Base-by-base conservation (phyloP, 2,113 vertebrate species). In the Sclerurus mexicanus region DNA sequence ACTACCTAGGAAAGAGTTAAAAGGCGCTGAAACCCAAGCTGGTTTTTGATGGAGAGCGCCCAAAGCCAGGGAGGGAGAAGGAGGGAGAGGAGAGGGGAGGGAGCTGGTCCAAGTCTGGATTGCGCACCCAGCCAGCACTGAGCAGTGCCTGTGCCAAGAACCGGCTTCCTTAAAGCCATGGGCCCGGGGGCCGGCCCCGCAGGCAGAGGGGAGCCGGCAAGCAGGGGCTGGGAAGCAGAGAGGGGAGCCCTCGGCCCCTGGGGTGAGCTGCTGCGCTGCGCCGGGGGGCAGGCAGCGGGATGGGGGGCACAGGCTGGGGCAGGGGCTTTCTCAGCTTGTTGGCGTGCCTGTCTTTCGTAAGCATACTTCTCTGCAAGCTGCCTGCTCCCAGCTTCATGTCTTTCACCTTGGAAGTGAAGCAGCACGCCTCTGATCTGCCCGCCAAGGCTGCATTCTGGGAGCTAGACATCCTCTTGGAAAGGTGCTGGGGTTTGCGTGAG, bases 1-100 rank as follows among this genome's bases (percentile, higher is more conserved):
- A 5, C 59, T 73, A 63, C 21, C 86, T 56, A 97, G 80, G 95
- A 96, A 97, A 95, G 95, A 89, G 96, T 97, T 97, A 97, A 97
- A 88, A 90, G 75, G 55, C 30, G 0, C 72, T 4, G 81, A 92
- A 96, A 77, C 72, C 63, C 59, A 89, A 92, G 67, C 40, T 30
- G 4, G 31, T 92, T 91, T 94, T 40, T 75, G 28, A 53, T 40
- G 77, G 81, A 76, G 91, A 52, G 84, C 76, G 72, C 92, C 85
- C 95, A 92, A 72, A 87, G 85, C 75, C 82, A 64, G 76, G 64
- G 93, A 95, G 88, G 76, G 85, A 82, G 73, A 85, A 80, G 85
- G 92, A 75, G 87, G 95, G 96, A 85, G 84, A 89, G 44, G 55
- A 50, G 85, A 81, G 76, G 56, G 68, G 96, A 88, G 75, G 89